Evolutionary conservation across 2,113 vertebrate genomes (phyloP), one percentile per base, ranked within the genome.

Genomic region (Alexandromys fortis): DNA sequence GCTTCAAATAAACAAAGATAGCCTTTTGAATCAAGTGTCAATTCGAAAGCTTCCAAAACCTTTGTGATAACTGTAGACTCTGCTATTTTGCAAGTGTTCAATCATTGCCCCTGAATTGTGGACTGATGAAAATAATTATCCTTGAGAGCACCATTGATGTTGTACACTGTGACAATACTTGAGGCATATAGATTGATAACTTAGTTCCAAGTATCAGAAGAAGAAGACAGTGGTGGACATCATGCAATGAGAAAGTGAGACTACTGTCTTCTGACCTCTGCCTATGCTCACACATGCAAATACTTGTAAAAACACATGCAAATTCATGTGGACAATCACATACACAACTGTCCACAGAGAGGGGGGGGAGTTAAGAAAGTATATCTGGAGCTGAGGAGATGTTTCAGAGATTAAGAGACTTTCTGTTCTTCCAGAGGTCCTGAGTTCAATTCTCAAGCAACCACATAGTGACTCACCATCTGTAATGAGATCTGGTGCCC

Each of bases 1-100:
- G 79, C 96, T 67, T 73, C 79, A 94, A 93, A 42, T 19, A 96
- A 96, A 92, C 79, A 81, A 90, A 72, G 96, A 55, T 14, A 28
- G 78, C 3, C 19, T 76, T 92, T 92, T 88, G 26, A 89, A 94
- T 90, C 70, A 93, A 93, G 24, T 49, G 21, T 7, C 75, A 95
- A 89, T 85, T 63, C 86, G 26, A 86, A 76, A 91, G 38, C 1
- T 73, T 96, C 49, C 22, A 21, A 88, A 91, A 9, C 89, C 49
- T 85, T 91, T 72, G 19, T 72, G 77, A 96, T 21, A 93, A 79
- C 65, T 47, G 52, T 49, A 93, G 22, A 28, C 12, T 42, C 11
- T 73, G 21, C 45, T 90, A 81, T 86, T 92, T 94, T 91, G 14
- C 45, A 88, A 58, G 2, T 81, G 76, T 10, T 92, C 30, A 78